These are phyloP conservation scores for Portunus trituberculatus DNA, from an alignment of 1,140 invertebrate genomes.

Conservation along the genomic window DNA sequence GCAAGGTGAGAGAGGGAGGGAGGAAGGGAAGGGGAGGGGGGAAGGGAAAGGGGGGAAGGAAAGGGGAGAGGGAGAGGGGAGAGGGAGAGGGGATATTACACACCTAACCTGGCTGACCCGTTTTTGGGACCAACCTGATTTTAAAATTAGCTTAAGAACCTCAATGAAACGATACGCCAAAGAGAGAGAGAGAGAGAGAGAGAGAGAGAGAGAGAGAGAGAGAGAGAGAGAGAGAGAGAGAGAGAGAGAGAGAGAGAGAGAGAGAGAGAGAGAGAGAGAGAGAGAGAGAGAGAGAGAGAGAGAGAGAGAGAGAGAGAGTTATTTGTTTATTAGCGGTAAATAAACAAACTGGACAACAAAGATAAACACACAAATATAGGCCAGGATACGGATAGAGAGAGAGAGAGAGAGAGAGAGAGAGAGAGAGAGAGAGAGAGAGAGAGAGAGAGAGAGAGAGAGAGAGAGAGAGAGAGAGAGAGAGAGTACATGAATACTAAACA, in stretches of 20 bases:
- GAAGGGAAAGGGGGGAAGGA: not conserved
- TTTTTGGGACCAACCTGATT: not conserved
- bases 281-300: not conserved
- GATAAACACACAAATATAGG: not conserved
- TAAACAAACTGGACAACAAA: not conserved
- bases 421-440: slow-evolving; percentile 14
- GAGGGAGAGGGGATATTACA: not conserved
- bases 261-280: slow-evolving; percentile 29
- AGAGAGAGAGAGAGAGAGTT: not conserved
- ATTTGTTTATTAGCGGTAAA: not conserved
- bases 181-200: slow-evolving; percentile 47
- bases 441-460: not conserved
- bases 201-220: slow-evolving; percentile 28
- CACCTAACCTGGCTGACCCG: not conserved
- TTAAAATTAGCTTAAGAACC: not conserved
- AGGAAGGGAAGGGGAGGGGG: too few species aligned
- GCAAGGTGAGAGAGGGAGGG: too few species aligned
- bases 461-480: not conserved
- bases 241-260: slow-evolving; percentile 15
- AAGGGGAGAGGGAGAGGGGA: not conserved
- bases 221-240: slow-evolving; percentile 39
- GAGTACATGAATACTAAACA: too few species aligned
- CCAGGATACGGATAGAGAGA: not conserved
- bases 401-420: slow-evolving; percentile 33
- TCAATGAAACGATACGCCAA: not conserved